These are phyloP conservation scores for Drosophila robusta DNA, from an alignment of 2,888 invertebrate genomes.

Conservation along the genomic window DNA sequence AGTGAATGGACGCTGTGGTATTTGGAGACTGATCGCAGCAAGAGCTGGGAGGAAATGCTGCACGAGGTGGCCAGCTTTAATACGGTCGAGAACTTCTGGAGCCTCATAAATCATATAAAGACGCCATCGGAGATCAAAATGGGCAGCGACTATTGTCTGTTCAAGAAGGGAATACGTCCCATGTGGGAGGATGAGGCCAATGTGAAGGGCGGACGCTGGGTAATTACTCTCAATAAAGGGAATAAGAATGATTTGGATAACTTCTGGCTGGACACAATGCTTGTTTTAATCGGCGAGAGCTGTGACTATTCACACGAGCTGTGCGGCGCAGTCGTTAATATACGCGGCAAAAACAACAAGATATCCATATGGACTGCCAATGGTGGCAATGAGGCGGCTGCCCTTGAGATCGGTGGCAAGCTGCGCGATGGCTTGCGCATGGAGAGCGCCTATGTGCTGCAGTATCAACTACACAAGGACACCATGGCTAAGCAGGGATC, in stretches of 20 bases:
- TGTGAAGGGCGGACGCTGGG: slow-evolving; percentile 93
- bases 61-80: slow-evolving; percentile 96
- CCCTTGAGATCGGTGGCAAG: slow-evolving; percentile 94
- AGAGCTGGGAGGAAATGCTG: slow-evolving; percentile 96
- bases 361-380: slow-evolving; percentile 96
- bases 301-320: slow-evolving; percentile 96
- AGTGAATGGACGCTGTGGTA: slow-evolving; percentile 99
- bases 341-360: slow-evolving; percentile 95
- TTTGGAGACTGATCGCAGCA: slow-evolving; percentile 93
- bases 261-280: slow-evolving; percentile 92
- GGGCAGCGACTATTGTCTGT: slow-evolving; percentile 92
- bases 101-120: slow-evolving; percentile 93
- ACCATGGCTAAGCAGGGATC: slow-evolving; percentile 93
- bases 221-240: slow-evolving; percentile 89
- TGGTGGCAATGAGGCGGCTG: slow-evolving; percentile 90
- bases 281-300: slow-evolving; percentile 96
- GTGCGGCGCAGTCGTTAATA: slow-evolving; percentile 97
- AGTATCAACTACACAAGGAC: slow-evolving; percentile 93
- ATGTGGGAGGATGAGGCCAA: slow-evolving; percentile 97
- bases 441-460: slow-evolving; percentile 85
- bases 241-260: slow-evolving; percentile 90
- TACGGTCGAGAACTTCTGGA: slow-evolving; percentile 99
- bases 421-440: slow-evolving; percentile 92
- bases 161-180: slow-evolving; percentile 89
- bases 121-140: slow-evolving; percentile 90